Evolutionary conservation across 2,888 invertebrate genomes (phyloP).

Genomic region (Metacarcinus magister): DNA sequence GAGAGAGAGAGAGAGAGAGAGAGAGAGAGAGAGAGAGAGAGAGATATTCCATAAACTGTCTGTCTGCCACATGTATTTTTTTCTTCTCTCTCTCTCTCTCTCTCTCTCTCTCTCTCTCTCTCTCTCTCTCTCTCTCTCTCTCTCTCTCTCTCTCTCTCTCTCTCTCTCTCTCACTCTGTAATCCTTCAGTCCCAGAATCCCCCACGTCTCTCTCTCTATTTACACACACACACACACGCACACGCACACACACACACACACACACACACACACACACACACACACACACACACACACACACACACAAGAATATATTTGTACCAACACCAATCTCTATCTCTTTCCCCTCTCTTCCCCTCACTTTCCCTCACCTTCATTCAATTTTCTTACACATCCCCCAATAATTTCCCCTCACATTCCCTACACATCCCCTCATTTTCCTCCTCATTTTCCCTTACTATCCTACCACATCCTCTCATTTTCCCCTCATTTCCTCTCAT

Average conservation of each 20-base stretch:
- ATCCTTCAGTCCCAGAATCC: neutral
- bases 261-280: too few relatives aligned
- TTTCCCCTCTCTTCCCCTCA: neutral
- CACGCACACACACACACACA: too few relatives aligned
- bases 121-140: constrained; percentile 26
- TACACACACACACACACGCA: too few relatives aligned
- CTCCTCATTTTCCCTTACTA: neutral
- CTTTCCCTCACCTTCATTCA: neutral
- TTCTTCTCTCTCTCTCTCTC: neutral
- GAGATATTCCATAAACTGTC: too few relatives aligned
- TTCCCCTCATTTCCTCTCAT: too few relatives aligned
- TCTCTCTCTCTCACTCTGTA: neutral
- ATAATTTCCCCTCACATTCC: neutral
- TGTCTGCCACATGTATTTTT: too few relatives aligned
- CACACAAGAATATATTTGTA: too few relatives aligned
- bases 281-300: too few relatives aligned
- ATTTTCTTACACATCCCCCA: neutral
- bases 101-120: constrained; percentile 3
- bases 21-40: too few relatives aligned
- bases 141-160: constrained; percentile 26
- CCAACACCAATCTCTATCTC: constrained; percentile 45
- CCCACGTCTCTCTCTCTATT: neutral
- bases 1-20: too few relatives aligned
- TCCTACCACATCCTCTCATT: too few relatives aligned
- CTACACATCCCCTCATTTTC: neutral